Evolutionary conservation across 2,797 vertebrate genomes (phyloP).

Genomic region (Helarctos malayanus): DNA sequence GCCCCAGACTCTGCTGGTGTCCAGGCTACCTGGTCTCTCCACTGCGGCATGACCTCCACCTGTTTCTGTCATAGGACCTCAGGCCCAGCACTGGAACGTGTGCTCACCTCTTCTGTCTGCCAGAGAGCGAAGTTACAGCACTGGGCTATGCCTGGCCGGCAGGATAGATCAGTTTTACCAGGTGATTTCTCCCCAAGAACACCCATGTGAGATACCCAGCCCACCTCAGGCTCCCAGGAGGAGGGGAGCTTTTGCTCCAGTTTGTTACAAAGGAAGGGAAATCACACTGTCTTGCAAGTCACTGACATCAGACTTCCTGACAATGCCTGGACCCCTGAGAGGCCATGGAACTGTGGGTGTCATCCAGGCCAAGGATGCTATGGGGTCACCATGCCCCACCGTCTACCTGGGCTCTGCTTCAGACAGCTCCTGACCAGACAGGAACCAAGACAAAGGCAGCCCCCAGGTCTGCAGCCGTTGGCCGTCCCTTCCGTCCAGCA

Average conservation of each 20-base stretch:
- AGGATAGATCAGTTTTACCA: not conserved
- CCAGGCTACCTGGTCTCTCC: too few species aligned
- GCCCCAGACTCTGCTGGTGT: not conserved
- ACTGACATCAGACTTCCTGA: not conserved
- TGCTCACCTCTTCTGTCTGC: not conserved
- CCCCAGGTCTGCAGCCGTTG: not conserved
- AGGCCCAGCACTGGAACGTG: not conserved
- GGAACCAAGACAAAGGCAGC: not conserved
- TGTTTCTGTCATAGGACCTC: not conserved
- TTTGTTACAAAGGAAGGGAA: not conserved
- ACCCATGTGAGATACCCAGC: not conserved
- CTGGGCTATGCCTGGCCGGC: too few species aligned
- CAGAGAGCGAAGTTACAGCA: not conserved
- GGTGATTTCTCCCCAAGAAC: not conserved
- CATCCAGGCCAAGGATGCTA: not conserved
- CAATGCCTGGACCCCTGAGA: not conserved
- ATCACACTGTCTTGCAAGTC: too few species aligned
- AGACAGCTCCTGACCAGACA: not conserved
- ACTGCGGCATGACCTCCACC: not conserved
- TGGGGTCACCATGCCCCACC: not conserved
- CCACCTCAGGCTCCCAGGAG: not conserved
- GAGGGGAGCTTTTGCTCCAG: not conserved
- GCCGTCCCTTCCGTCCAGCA: not conserved
- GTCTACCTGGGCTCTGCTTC: not conserved
- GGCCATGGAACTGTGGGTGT: not conserved